Conservation (phyloP, 35 echinoderm and acorn worm genomes). For the Ophioderma brevispina region DNA sequence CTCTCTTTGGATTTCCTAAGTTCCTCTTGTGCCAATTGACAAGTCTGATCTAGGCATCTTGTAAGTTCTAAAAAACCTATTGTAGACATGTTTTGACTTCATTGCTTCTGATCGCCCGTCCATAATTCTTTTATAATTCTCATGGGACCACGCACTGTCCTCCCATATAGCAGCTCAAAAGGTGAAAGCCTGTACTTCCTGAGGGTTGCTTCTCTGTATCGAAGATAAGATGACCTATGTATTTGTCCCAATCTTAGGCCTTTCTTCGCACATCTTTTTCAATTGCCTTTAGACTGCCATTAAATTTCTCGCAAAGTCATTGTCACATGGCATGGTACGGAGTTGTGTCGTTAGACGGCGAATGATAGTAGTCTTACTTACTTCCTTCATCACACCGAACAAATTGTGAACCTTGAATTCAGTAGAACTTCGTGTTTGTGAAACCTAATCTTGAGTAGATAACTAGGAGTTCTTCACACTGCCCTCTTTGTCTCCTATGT, state of each 20-base stretch:
- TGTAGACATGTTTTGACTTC: conserved; percentile 55
- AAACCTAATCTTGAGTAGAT: no score
- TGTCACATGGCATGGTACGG: no score
- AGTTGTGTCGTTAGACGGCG: no score
- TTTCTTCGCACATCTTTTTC: conserved; percentile 59
- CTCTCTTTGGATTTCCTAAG: conserved; percentile 16
- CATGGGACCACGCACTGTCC: conserved; percentile 57
- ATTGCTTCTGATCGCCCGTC: conserved; percentile 15
- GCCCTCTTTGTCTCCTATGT: conserved; percentile 20
- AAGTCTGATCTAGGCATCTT: conserved; percentile 51
- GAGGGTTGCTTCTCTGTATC: conserved; percentile 38
- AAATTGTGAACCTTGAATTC: no score
- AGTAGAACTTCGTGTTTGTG: no score
- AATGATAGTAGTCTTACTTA: no score
- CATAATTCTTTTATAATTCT: conserved; percentile 60
- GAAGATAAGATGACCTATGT: conserved; percentile 34
- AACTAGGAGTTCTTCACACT: no score
- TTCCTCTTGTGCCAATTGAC: conserved; percentile 43
- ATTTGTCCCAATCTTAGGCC: conserved; percentile 62
- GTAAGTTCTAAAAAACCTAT: conserved; percentile 54
- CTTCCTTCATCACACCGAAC: no score
- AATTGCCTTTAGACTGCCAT: no score
- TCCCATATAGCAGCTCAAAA: conserved; percentile 68
- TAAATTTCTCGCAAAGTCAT: no score
- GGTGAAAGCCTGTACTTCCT: conserved; percentile 61